Percentiles rank a stretch among this genome's conserved stretches.
Conservation (phyloP, 2,888 invertebrate genomes). For the Parnassius mnemosyne region DNA sequence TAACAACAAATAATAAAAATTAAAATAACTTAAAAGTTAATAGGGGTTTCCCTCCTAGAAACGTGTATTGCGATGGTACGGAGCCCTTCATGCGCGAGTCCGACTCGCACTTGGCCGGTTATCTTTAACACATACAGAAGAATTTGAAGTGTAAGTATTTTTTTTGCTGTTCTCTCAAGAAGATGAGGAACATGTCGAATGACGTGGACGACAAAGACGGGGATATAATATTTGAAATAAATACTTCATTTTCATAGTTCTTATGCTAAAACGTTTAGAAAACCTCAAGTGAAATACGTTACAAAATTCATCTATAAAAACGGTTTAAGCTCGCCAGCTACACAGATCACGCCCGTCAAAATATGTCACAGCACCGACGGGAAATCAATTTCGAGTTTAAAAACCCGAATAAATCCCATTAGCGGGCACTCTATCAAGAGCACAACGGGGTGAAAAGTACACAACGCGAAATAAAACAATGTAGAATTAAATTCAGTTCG, state of each 20-base stretch:
- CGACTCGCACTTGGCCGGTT: no score
- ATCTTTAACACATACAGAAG: no score
- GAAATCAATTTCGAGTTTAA: constrained; percentile 27
- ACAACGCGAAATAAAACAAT: constrained; percentile 19
- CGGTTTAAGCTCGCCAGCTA: constrained; percentile 1
- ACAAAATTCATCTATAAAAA: constrained; percentile 10
- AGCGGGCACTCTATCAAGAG: constrained; percentile 23
- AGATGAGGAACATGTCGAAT: no score
- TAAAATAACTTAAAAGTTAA: no score
- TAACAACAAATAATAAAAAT: no score
- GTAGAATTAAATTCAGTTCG: constrained; percentile 26
- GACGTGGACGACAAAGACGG: no score
- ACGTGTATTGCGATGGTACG: no score
- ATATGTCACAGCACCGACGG: constrained; percentile 17
- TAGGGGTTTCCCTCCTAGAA: no score
- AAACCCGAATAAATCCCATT: constrained; percentile 28
- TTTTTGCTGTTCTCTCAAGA: no score
- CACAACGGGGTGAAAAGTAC: constrained; percentile 6
- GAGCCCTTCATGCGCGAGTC: no score
- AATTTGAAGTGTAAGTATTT: no score
- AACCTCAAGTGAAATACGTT: not conserved
- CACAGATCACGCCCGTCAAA: constrained; percentile 16
- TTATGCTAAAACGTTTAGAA: not conserved
- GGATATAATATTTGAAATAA: not conserved
- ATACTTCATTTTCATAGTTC: not conserved